A percentile compares a stretch with the other conserved stretches of the same genome.
phyloP scores from a whole-genome alignment of 1,140 invertebrate species.

The Drosophila orosa region DNA sequence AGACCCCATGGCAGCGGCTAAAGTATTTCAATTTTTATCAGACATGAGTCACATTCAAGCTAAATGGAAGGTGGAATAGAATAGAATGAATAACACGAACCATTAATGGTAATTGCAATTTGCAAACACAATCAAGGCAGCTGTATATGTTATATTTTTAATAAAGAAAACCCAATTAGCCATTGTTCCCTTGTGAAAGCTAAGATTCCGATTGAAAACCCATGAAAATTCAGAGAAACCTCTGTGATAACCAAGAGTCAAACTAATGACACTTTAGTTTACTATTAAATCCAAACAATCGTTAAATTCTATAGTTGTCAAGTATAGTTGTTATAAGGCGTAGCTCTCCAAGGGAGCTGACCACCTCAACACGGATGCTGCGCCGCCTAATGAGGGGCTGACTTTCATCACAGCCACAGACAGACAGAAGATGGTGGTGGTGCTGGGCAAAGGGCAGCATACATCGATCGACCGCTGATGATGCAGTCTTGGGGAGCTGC shows the following conservation, averaged over 20 bases:
- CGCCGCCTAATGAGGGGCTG: background rate
- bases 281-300: background rate
- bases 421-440: too few species aligned
- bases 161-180: background rate
- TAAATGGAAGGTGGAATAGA: background rate
- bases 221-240: background rate
- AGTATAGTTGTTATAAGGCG: background rate
- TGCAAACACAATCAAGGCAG: background rate
- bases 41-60: background rate
- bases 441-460: conserved; percentile 14
- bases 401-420: conserved; percentile 4
- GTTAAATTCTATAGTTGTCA: background rate
- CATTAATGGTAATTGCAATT: background rate
- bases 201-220: background rate
- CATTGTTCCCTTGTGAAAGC: background rate
- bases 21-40: background rate
- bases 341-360: background rate
- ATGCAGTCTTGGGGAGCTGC: conserved; percentile 7
- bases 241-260: background rate
- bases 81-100: background rate
- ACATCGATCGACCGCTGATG: conserved; percentile 1
- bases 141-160: background rate
- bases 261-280: background rate
- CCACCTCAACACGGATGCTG: background rate
- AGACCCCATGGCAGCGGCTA: background rate